Evolutionary conservation across 2,113 vertebrate species (phyloP).

Genomic region (Plectropomus leopardus): DNA sequence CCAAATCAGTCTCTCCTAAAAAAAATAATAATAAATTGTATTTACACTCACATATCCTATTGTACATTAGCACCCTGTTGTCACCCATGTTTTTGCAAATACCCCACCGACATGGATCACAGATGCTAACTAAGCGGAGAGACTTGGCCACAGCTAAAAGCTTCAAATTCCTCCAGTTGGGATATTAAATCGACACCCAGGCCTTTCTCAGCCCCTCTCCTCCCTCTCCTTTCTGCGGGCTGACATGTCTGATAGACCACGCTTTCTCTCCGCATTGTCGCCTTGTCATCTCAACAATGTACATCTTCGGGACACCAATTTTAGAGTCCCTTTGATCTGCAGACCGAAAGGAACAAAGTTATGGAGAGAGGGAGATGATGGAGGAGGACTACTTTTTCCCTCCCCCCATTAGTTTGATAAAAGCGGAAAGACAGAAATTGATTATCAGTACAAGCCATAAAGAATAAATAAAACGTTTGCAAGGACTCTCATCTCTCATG

Average conservation of each 20-base stretch:
- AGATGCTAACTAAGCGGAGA: constrained; percentile 34
- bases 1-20: background rate
- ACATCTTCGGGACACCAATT: constrained; percentile 88
- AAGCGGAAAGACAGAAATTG: constrained; percentile 63
- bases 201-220: constrained; percentile 70
- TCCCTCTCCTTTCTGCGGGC: constrained; percentile 82
- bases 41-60: background rate
- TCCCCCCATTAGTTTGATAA: constrained; percentile 48
- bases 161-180: constrained; percentile 72
- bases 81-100: constrained; percentile 22
- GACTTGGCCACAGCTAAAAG: constrained; percentile 53
- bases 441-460: constrained; percentile 55
- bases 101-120: constrained; percentile 13
- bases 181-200: constrained; percentile 78
- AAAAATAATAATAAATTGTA: background rate
- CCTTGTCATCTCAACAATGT: constrained; percentile 93
- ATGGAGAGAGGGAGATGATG: constrained; percentile 87
- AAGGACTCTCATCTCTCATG: background rate
- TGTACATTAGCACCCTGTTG: constrained; percentile 4
- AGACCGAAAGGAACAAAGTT: constrained; percentile 93
- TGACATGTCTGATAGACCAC: constrained; percentile 91
- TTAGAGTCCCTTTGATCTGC: constrained; percentile 92
- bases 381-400: constrained; percentile 70
- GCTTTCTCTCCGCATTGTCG: constrained; percentile 89
- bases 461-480: constrained; percentile 10